phyloP scores from a whole-genome alignment of 2,888 invertebrate species.

The Nemapogon koenigi region DNA sequence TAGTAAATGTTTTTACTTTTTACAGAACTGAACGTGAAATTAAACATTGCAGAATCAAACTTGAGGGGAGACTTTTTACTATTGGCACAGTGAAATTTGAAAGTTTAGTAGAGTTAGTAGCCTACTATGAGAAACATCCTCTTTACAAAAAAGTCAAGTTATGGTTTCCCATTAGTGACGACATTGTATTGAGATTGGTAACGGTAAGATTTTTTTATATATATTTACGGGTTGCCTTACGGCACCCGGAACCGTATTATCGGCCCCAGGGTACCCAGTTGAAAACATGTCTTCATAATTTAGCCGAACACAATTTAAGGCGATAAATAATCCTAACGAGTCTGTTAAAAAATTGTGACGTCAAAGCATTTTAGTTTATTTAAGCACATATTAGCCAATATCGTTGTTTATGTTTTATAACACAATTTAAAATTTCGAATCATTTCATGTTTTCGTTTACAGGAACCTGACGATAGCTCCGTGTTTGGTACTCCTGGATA shows the following conservation, averaged over 20 bases:
- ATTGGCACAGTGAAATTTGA: slow-evolving; percentile 95
- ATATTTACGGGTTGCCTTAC: too few relatives aligned
- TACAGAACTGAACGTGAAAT: slow-evolving; percentile 88
- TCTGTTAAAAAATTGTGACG: too few relatives aligned
- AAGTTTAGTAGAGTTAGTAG: slow-evolving; percentile 92
- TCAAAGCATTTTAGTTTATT: too few relatives aligned
- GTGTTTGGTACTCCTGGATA: slow-evolving; percentile 78
- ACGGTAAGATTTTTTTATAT: slow-evolving; percentile 49
- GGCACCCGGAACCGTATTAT: too few relatives aligned
- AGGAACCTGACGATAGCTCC: slow-evolving; percentile 73
- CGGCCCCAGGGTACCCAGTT: too few relatives aligned
- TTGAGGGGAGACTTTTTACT: slow-evolving; percentile 89
- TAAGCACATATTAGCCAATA: too few relatives aligned
- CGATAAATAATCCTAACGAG: too few relatives aligned
- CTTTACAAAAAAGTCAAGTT: slow-evolving; percentile 91
- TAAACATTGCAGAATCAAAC: slow-evolving; percentile 95
- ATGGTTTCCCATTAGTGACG: slow-evolving; percentile 82
- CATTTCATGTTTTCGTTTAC: slow-evolving; percentile 21
- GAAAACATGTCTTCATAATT: too few relatives aligned
- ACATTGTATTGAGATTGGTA: slow-evolving; percentile 68
- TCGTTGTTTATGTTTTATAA: too few relatives aligned
- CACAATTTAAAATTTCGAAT: too few relatives aligned
- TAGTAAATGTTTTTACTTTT: neutral
- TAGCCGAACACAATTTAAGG: too few relatives aligned
- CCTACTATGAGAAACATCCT: slow-evolving; percentile 89